These are phyloP conservation scores for Tridacna crocea DNA, from an alignment of 2,888 invertebrate species.

Conservation along the genomic window DNA sequence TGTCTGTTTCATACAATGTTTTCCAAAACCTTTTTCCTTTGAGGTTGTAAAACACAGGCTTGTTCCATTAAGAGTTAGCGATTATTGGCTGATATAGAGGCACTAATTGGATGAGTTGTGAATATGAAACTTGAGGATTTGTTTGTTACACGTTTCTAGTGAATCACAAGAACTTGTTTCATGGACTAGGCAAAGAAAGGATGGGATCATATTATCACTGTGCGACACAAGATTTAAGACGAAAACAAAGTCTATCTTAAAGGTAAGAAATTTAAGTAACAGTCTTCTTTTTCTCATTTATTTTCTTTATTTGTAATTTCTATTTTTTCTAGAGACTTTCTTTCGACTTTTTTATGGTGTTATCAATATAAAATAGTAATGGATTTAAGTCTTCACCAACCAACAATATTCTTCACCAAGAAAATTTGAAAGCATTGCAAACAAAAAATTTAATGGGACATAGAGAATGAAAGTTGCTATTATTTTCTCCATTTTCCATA, in stretches of 20 bases:
- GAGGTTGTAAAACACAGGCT: too few relatives aligned
- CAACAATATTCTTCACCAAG: too few relatives aligned
- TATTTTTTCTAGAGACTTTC: too few relatives aligned
- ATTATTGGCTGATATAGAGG: constrained; percentile 28
- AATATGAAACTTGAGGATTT: constrained; percentile 33
- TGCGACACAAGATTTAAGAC: background rate
- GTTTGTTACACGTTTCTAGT: constrained; percentile 19
- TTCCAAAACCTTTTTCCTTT: too few relatives aligned
- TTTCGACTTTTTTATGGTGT: too few relatives aligned
- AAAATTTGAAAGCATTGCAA: background rate
- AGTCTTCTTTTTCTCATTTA: background rate
- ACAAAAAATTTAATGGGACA: background rate
- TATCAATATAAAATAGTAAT: too few relatives aligned
- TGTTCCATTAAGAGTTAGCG: background rate
- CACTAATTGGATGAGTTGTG: constrained; percentile 27
- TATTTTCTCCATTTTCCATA: too few relatives aligned
- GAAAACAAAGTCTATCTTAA: background rate
- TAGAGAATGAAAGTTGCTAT: background rate
- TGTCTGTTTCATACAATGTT: too few relatives aligned
- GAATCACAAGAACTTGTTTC: background rate
- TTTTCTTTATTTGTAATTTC: background rate
- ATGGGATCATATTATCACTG: constrained; percentile 12
- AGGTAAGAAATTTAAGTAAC: background rate
- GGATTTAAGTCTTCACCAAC: too few relatives aligned
- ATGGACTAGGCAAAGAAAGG: background rate